Conservation (phyloP, 2,113 vertebrate species). For the Falcunculus frontatus region DNA sequence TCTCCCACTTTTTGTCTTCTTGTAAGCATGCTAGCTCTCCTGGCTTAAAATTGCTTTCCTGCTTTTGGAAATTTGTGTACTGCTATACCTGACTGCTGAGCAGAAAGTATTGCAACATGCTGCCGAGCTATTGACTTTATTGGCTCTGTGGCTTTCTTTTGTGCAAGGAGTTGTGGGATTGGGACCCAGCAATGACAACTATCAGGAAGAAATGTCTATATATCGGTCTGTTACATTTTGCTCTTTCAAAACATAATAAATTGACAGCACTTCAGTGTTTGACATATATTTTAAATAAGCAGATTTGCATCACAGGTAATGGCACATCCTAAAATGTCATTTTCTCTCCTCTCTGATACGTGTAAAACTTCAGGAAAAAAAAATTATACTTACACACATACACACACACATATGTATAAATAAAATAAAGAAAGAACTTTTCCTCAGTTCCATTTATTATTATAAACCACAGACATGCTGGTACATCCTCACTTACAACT, state of each 20-base stretch:
- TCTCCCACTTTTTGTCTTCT: background rate
- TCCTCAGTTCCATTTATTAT: background rate
- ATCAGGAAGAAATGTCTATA: background rate
- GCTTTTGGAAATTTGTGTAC: background rate
- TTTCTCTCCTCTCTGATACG: background rate
- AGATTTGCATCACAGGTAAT: background rate
- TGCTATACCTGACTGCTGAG: background rate
- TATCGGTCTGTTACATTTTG: background rate
- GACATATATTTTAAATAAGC: background rate
- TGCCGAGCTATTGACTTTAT: background rate
- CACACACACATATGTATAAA: background rate
- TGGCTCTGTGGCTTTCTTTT: background rate
- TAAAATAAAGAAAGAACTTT: background rate
- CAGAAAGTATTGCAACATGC: background rate
- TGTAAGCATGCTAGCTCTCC: background rate
- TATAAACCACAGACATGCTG: slow-evolving; percentile 42
- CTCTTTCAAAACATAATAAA: background rate
- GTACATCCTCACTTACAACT: background rate
- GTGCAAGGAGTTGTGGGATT: background rate
- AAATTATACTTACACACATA: background rate
- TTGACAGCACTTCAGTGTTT: background rate
- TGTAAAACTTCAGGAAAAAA: background rate
- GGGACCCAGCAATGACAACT: background rate
- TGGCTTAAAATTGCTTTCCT: background rate
- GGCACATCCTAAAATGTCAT: background rate